Percentiles rank a stretch among this genome's conserved stretches.
These are phyloP conservation scores for Dynastes grantii DNA, from an alignment of 2,888 invertebrate species.

Conservation along the genomic window DNA sequence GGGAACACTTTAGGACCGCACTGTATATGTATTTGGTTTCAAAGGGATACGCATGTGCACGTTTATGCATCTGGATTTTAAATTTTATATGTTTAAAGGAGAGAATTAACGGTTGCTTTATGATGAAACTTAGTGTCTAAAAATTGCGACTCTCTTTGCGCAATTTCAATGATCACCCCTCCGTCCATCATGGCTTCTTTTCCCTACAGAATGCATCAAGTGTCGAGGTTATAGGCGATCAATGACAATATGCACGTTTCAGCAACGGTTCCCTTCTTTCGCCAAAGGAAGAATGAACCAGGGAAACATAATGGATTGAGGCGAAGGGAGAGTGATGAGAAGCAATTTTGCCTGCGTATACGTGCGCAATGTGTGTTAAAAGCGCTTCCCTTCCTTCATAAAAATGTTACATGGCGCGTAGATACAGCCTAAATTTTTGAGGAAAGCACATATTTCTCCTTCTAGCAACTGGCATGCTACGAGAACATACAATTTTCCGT, in stretches of 20 bases:
- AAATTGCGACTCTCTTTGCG: slow-evolving; percentile 26
- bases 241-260: slow-evolving; percentile 56
- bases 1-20: too few species aligned
- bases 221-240: slow-evolving; percentile 54
- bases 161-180: slow-evolving; percentile 49
- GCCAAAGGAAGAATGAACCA: slow-evolving; percentile 42
- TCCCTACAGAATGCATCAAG: slow-evolving; percentile 35
- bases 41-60: too few species aligned
- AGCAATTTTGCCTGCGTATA: slow-evolving; percentile 6
- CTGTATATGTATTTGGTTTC: too few species aligned
- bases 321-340: slow-evolving; percentile 30
- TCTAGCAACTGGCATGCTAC: not conserved
- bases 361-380: slow-evolving; percentile 46
- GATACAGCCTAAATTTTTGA: slow-evolving; percentile 37
- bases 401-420: slow-evolving; percentile 39
- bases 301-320: slow-evolving; percentile 56
- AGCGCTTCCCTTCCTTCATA: slow-evolving; percentile 46
- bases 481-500: slow-evolving; percentile 16
- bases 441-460: slow-evolving; percentile 22
- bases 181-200: slow-evolving; percentile 11
- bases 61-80: not conserved
- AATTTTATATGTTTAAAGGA: not conserved
- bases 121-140: too few species aligned
- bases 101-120: too few species aligned
- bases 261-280: slow-evolving; percentile 46